Base-by-base conservation (phyloP, 2,113 vertebrate species). In the Channa maculata region DNA sequence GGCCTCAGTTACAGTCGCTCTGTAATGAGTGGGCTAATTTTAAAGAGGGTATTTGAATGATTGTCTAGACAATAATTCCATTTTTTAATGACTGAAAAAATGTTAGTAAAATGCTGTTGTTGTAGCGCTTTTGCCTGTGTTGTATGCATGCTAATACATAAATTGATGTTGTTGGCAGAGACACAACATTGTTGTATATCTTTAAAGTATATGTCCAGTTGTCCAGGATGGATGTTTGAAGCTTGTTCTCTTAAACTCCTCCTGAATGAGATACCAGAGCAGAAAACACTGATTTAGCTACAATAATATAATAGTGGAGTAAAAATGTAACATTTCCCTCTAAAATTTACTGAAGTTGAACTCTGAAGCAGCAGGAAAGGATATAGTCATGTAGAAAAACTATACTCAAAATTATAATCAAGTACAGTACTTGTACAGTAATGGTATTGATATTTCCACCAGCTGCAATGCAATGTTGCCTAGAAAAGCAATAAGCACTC, bases 191-290 rank as follows among this genome's bases (percentile, higher is more conserved):
- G n/a, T 34, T 11, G 5, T 34, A 5, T 11, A 14, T 52, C 59
- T 43, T 46, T 14, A n/a, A n/a, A n/a, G n/a, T 24, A n/a, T 44
- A 5, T 49, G 52, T 74, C 69, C 77, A 59, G 63, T 50, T 69
- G n/a, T 68, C 41, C 24, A 2, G 6, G 13, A 45, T n/a, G n/a
- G 34, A 46, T 41, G 49, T 67, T 39, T 14, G 14, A 63, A 46
- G 39, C 37, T 10, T 13, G 45, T n/a, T 50, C 41, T 45, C 44
- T 49, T 34, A 5, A 50, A 48, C 7, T 45, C 15, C 38, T 62
- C 49, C 70, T 78, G 68, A 57, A 77, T 51, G 50, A 64, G 2
- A 77, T n/a, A 14, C 6, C 38, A 71, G 8, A 63, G 11, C 3
- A 65, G 15, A 59, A 48, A 51, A 52, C 11, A 51, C 3, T 2